Conservation (phyloP, 2,113 vertebrate genomes). For the Microcebus lehilahytsara region DNA sequence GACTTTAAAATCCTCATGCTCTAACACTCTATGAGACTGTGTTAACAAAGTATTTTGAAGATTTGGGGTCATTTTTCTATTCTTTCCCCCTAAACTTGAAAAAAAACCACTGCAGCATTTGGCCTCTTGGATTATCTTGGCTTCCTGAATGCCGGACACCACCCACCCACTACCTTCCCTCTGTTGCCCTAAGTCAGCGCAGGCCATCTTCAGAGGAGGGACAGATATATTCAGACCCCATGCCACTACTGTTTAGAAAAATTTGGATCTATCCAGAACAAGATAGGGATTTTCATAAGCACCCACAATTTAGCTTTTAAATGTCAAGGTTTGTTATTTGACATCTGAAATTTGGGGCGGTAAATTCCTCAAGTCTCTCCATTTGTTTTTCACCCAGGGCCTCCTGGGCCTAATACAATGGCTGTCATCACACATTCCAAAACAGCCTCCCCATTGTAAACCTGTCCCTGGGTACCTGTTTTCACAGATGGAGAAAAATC, state of each 20-base stretch:
- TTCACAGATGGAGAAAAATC: neutral
- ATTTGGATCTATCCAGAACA: neutral
- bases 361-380: neutral
- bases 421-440: neutral
- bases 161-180: accelerated
- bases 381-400: neutral
- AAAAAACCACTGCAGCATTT: neutral
- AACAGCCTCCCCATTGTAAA: neutral
- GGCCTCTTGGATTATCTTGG: neutral
- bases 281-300: neutral
- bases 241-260: neutral
- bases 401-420: neutral
- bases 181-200: neutral
- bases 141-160: neutral
- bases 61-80: neutral
- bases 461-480: neutral
- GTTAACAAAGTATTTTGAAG: neutral
- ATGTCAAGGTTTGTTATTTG: neutral
- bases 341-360: neutral
- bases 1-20: neutral
- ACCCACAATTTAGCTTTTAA: neutral
- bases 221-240: neutral
- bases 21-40: neutral
- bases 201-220: neutral
- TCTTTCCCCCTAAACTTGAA: neutral